These are phyloP conservation scores for Chaetorhynchus papuensis DNA, from an alignment of 2,113 vertebrate genomes.

Conservation along the genomic window DNA sequence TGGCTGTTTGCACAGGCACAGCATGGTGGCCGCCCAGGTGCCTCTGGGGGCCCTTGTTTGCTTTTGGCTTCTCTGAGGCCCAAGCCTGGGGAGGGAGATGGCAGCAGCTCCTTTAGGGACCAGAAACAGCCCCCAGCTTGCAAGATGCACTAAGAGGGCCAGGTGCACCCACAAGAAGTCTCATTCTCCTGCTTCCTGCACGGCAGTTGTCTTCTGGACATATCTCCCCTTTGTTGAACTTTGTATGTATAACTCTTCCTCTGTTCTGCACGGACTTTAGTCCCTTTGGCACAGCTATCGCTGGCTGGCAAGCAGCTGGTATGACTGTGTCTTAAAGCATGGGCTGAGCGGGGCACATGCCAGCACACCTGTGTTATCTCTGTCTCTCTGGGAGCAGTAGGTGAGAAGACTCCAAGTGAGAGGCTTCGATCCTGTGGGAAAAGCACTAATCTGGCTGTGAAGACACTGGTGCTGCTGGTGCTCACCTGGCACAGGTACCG, in stretches of 20 bases:
- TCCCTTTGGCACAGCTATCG: background rate
- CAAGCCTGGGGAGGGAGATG: background rate
- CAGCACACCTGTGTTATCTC: background rate
- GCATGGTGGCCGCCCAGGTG: rapidly evolving
- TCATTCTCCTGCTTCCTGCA: background rate
- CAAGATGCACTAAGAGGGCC: background rate
- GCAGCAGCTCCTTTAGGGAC: background rate
- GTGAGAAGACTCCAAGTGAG: background rate
- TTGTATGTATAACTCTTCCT: background rate
- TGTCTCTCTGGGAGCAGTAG: rapidly evolving
- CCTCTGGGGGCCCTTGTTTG: background rate
- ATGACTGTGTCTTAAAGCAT: background rate
- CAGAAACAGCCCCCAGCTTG: background rate
- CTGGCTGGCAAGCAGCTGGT: background rate
- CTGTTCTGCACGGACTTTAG: background rate
- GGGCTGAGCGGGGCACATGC: rapidly evolving
- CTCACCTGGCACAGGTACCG: rapidly evolving
- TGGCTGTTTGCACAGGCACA: background rate
- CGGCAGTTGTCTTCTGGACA: background rate
- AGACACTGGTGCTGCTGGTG: background rate
- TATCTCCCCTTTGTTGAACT: background rate
- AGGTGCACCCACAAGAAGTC: background rate
- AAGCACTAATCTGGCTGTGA: background rate
- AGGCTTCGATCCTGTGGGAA: background rate
- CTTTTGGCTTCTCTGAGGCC: background rate